phyloP scores from a whole-genome alignment of 30 jellyfish, hydroid and myxozoan species.

The Nemopilema nomurai region DNA sequence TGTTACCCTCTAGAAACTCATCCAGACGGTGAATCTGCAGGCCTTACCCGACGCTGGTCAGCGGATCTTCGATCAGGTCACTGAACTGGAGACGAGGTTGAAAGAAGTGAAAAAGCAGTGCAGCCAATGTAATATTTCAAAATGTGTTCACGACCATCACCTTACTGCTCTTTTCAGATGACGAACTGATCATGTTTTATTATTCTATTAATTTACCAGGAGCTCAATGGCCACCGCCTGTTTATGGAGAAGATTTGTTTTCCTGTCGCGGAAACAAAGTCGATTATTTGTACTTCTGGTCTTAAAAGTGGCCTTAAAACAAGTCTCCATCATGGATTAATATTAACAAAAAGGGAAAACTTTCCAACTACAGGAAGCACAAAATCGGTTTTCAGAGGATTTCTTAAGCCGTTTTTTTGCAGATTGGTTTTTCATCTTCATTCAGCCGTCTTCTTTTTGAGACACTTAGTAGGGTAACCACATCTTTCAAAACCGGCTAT shows the following conservation, averaged over 20 bases:
- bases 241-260: no score
- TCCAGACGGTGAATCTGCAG: slow-evolving; percentile 6
- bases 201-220: no score
- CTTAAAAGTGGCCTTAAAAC: neutral
- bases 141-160: no score
- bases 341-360: no score
- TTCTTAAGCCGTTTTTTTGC: neutral
- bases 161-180: no score
- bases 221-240: no score
- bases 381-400: no score
- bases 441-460: neutral
- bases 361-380: no score
- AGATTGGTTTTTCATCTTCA: neutral
- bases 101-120: neutral
- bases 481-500: neutral
- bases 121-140: neutral
- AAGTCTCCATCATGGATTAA: no score
- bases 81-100: slow-evolving; percentile 22
- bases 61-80: slow-evolving; percentile 13
- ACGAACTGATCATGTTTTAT: no score
- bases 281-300: neutral
- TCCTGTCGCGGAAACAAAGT: no score
- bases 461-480: neutral
- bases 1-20: slow-evolving; percentile 1
- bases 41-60: slow-evolving; percentile 39